Percentiles rank a stretch among this genome's conserved stretches.
Evolutionary conservation across 2,888 invertebrate genomes (phyloP).

Genomic region (Aleiodes alternator): DNA sequence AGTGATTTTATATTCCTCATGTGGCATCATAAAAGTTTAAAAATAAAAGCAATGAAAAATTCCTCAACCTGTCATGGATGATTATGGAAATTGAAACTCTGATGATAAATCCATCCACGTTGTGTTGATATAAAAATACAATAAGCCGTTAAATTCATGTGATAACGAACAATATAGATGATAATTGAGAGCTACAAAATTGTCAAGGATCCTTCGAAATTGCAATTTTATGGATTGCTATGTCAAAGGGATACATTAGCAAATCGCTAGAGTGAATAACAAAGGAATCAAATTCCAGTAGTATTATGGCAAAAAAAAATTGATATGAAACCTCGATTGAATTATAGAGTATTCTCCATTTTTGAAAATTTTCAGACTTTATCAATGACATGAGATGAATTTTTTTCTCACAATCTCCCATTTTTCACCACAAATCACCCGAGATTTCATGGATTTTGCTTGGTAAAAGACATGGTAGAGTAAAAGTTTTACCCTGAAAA

Average conservation of each 20-base stretch:
- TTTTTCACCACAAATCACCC: conserved; percentile 4
- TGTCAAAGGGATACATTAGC: no score
- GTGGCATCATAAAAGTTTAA: no score
- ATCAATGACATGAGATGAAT: no score
- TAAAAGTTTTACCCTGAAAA: conserved; percentile 4
- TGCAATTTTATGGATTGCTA: neutral
- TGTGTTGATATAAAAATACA: neutral
- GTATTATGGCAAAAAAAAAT: no score
- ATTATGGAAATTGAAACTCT: conserved; percentile 4
- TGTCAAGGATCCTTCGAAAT: neutral
- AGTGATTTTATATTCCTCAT: no score
- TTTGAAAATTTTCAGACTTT: no score
- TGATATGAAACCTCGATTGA: no score
- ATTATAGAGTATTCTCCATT: no score
- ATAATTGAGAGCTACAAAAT: neutral
- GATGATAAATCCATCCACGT: conserved; percentile 9
- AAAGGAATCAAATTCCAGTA: no score
- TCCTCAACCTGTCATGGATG: neutral
- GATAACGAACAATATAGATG: conserved; percentile 13
- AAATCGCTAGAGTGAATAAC: no score
- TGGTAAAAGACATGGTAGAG: neutral
- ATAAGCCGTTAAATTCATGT: conserved; percentile 1
- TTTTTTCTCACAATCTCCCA: neutral
- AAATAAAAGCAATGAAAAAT: no score
- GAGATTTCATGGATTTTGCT: conserved; percentile 5